Evolutionary conservation across 2,888 invertebrate species (phyloP).

Genomic region (Pseudococcus viburni): DNA sequence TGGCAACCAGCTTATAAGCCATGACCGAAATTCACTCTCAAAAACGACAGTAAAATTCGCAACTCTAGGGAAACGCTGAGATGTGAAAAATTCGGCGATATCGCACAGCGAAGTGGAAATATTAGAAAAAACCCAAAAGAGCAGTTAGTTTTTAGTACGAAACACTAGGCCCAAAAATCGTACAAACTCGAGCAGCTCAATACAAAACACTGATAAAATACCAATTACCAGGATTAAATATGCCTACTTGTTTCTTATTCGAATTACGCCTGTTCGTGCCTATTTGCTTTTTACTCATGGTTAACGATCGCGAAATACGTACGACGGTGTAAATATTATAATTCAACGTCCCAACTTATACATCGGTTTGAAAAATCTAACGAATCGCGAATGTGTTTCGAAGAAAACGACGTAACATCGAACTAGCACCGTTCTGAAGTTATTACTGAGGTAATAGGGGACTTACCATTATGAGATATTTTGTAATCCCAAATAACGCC

Average conservation of each 20-base stretch:
- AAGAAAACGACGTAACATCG: conserved; percentile 33
- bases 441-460: conserved; percentile 26
- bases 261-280: conserved; percentile 24
- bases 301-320: not conserved
- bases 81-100: not conserved
- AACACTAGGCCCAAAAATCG: not conserved
- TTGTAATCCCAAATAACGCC: conserved; percentile 60
- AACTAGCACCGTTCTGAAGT: conserved; percentile 29
- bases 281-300: conserved; percentile 56
- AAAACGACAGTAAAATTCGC: not conserved
- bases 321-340: conserved; percentile 13
- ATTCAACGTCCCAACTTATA: conserved; percentile 14
- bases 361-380: conserved; percentile 1
- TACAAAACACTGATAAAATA: conserved; percentile 44
- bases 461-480: conserved; percentile 62
- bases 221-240: conserved; percentile 50
- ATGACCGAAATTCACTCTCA: not conserved
- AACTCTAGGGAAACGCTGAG: not conserved
- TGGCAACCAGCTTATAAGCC: conserved; percentile 14
- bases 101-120: not conserved
- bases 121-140: not conserved
- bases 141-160: conserved; percentile 27
- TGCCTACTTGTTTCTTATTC: conserved; percentile 62
- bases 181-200: not conserved
- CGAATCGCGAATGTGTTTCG: conserved; percentile 38